A percentile compares a stretch with the other conserved stretches of the same genome.
Conservation (phyloP, 2,113 vertebrate genomes). For the Python bivittatus region DNA sequence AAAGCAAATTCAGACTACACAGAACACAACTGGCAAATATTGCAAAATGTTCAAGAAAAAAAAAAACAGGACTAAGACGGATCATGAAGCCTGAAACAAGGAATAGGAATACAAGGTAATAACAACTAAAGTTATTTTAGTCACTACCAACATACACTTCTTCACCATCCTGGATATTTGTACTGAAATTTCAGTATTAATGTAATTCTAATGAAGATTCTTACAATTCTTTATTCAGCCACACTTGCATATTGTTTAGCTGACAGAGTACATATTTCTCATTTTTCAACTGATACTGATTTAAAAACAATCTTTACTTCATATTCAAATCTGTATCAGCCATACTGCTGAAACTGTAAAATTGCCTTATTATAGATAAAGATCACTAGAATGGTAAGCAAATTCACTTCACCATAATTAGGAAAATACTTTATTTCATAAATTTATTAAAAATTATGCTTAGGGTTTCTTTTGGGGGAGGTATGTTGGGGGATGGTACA, state of each 20-base stretch:
- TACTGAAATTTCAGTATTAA: conserved; percentile 82
- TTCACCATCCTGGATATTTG: conserved; percentile 75
- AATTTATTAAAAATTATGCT: conserved; percentile 83
- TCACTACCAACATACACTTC: conserved; percentile 87
- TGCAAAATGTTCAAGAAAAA: conserved; percentile 90
- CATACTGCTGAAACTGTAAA: conserved; percentile 73
- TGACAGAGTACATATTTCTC: conserved; percentile 69
- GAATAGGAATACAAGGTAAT: conserved; percentile 86
- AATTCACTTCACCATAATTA: conserved; percentile 79
- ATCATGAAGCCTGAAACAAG: conserved; percentile 88
- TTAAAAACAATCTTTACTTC: conserved; percentile 66
- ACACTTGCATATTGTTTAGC: conserved; percentile 73
- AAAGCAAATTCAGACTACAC: conserved; percentile 96
- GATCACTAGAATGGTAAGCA: conserved; percentile 79
- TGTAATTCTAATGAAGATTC: conserved; percentile 80
- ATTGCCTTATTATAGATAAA: conserved; percentile 79
- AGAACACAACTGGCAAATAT: conserved; percentile 99
- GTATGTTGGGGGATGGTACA: conserved; percentile 41
- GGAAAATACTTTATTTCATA: conserved; percentile 83
- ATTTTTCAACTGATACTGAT: conserved; percentile 67
- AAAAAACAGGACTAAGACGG: conserved; percentile 85
- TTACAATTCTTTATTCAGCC: conserved; percentile 74
- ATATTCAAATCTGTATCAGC: conserved; percentile 71
- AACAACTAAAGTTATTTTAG: conserved; percentile 85
- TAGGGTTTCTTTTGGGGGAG: conserved; percentile 62